Evolutionary conservation across 2,888 invertebrate genomes (phyloP), one percentile per base, ranked within the genome.

Genomic region (Polyommatus icarus): DNA sequence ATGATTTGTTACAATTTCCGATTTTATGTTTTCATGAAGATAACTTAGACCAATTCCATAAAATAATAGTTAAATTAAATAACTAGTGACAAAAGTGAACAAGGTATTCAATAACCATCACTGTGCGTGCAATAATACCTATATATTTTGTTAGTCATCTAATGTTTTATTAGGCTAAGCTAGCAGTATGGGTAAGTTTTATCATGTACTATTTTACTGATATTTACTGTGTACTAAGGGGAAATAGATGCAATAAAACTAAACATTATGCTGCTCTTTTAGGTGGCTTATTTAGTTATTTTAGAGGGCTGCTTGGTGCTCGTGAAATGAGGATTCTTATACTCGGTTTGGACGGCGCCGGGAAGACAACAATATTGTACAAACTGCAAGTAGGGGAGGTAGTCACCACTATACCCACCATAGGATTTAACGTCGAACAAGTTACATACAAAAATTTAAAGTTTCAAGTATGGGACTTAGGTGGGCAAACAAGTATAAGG

Each of bases 381-480:
- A 97, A 98, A 94, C 95, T 99, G 86, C 99, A 99, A 96, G 99
- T 99, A 79, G 99, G 99, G 24, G 99, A 99, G 94, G 99, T 99
- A 78, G 99, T 99, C 40, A 99, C 99, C 76, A 99, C 99, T 57
- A 99, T 98, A 93, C 98, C 99, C 81, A 99, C 99, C 12, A 99
- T 99, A 90, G 99, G 96, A 72, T 99, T 99, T 94, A 99, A 99
- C 94, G 99, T 99, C 84, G 99, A 99, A 94, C 99, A 99, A 95
- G 99, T 99, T 79, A 98, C 98, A 84, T 99, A 99, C 91, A 99
- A 99, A 95, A 99, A 99, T 95, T 95, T 99, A 82, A 99, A 99
- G 94, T 99, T 99, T 89, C 99, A 99, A 96, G 99, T 98, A 50
- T 99, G 99, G 99, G 99, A 99, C 95, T 95, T 99, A 78, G 99